Conservation (phyloP, 2,888 invertebrate species). For the Phytoseiulus persimilis region DNA sequence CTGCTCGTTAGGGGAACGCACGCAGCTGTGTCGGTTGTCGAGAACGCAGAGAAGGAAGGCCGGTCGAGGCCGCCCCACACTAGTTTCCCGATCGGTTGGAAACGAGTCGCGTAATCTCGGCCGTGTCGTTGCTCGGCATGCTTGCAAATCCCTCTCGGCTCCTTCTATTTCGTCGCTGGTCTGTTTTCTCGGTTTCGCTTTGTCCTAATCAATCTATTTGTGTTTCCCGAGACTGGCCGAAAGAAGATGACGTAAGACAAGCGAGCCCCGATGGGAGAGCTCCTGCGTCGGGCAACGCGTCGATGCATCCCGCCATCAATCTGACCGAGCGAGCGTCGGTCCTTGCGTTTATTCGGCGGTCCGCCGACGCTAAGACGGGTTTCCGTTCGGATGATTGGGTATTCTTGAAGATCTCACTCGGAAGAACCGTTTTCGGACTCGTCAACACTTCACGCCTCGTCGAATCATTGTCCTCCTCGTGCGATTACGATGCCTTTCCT, state of each 20-base stretch:
- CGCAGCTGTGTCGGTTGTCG: not conserved
- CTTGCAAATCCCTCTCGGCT: not conserved
- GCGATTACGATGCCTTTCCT: too few species aligned
- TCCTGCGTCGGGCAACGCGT: too few species aligned
- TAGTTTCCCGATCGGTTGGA: not conserved
- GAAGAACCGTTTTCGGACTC: too few species aligned
- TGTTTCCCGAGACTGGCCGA: not conserved
- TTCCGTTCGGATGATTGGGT: too few species aligned
- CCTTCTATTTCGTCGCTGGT: not conserved
- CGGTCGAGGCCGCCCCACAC: not conserved
- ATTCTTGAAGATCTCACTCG: too few species aligned
- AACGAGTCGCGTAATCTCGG: not conserved
- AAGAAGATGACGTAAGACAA: not conserved
- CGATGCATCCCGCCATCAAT: too few species aligned
- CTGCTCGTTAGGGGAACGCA: not conserved
- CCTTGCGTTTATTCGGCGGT: too few species aligned
- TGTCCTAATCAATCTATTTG: not conserved
- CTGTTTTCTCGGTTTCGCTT: not conserved
- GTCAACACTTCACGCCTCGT: too few species aligned
- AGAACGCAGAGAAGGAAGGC: not conserved
- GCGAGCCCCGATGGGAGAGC: not conserved
- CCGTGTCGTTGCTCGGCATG: not conserved
- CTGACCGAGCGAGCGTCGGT: too few species aligned
- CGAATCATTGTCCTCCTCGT: too few species aligned
- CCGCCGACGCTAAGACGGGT: too few species aligned